Base-by-base conservation (phyloP, 2,888 invertebrate genomes). In the Galeopsomyia nigrocyanea region DNA sequence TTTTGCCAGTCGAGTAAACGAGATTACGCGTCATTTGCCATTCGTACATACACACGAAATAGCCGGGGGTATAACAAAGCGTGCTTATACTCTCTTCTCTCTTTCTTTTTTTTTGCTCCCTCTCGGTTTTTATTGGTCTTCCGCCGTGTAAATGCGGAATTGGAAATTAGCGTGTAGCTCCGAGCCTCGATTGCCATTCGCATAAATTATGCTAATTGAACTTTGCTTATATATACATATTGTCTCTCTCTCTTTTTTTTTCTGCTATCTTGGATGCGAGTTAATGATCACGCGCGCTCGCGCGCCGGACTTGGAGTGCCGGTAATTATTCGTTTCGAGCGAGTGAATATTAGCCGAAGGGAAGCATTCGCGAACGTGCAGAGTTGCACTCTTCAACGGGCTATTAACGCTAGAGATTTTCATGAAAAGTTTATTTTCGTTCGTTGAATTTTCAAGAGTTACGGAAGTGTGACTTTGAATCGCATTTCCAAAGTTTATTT, bases 151-250 rank as follows among this genome's bases (percentile, higher is more conserved):
- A 50, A 56, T 19, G 53, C 61, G 61, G 69, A 69, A 70, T 67
- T 62, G 70, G 53, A 67, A 69, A 70, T 74, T 74, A 74, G 74
- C 69, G 14, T 58, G 49, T 10, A 10, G 26, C 53, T 19, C 53
- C 53, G n/a, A 14, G 26, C n/a, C 62, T 69, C 57, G 19, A 70
- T 64, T 22, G 39, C 26, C 47, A 71, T 62, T 71, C 63, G 57
- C 60, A 68, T 71, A 57, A 74, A 71, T 71, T 68, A 71, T 71
- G 68, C 55, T 74, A 71, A 74, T 70, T 58, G 49, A 62, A 26
- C 21, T 17, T 19, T 16, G 21, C 26, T 26, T 5, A 26, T 26
- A 2, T 26, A 26, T 26, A 26, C 5, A 26, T 26, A 26, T n/a
- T n/a, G 14, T 17, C 46, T 60, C 19, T 21, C 17, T 51, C 46